Percentiles rank a stretch among this genome's conserved stretches.
These are phyloP conservation scores for Odontamblyopus rebecca DNA, from an alignment of 2,797 vertebrate genomes.

Conservation along the genomic window DNA sequence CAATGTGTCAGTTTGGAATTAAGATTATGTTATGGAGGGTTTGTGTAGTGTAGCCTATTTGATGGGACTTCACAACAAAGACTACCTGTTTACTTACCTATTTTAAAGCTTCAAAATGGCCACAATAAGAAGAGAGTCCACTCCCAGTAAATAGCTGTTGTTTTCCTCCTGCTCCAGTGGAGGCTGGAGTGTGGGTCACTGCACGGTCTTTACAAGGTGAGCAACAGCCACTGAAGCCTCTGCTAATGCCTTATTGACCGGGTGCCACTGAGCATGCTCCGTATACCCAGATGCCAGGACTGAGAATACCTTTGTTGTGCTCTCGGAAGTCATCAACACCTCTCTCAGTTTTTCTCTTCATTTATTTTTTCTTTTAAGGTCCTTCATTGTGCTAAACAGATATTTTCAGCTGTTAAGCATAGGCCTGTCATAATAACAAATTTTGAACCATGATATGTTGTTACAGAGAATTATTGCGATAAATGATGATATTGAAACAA, in stretches of 20 bases:
- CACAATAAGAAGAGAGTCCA: slow-evolving; percentile 1
- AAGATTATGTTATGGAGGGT: too few relatives aligned
- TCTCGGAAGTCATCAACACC: slow-evolving; percentile 42
- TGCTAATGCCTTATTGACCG: slow-evolving; percentile 72
- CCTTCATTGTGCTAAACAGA: too few relatives aligned
- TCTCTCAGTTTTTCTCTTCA: background rate
- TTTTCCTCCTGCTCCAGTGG: slow-evolving; percentile 8
- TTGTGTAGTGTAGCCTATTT: background rate
- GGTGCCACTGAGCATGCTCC: slow-evolving; percentile 62
- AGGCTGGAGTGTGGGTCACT: slow-evolving; percentile 52
- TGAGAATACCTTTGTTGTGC: slow-evolving; percentile 42
- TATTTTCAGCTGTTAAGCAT: too few relatives aligned
- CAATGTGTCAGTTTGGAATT: too few relatives aligned
- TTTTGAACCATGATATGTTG: too few relatives aligned
- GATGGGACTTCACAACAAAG: background rate
- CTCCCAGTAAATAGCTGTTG: slow-evolving; percentile 11
- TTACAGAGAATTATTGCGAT: too few relatives aligned
- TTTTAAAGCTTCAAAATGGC: background rate
- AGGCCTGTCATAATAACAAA: too few relatives aligned
- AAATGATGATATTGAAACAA: too few relatives aligned
- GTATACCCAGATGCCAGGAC: slow-evolving; percentile 50
- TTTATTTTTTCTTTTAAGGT: too few relatives aligned
- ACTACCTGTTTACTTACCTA: background rate
- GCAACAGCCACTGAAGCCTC: slow-evolving; percentile 52
- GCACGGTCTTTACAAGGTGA: slow-evolving; percentile 59